These are phyloP conservation scores for Acleris literana DNA, from an alignment of 2,888 invertebrate species.

Conservation along the genomic window DNA sequence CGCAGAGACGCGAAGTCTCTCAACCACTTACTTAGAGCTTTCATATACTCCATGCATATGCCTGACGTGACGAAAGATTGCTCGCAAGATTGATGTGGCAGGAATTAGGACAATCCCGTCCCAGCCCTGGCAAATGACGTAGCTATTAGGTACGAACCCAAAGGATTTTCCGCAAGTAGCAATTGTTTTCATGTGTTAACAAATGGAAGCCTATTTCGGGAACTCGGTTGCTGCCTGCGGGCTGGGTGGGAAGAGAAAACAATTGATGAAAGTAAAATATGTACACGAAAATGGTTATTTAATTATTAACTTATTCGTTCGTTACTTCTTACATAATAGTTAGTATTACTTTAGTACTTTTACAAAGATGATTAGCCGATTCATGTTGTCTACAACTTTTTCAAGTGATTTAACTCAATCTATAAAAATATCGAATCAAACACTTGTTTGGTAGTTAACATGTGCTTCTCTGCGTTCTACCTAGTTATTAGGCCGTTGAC, in stretches of 20 bases:
- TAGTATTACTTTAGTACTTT: background rate
- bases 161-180: conserved; percentile 23
- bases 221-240: conserved; percentile 22
- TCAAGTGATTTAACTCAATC: background rate
- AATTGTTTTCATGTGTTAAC: conserved; percentile 28
- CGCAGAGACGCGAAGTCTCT: conserved; percentile 65
- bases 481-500: conserved; percentile 66
- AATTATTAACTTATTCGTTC: background rate
- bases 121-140: conserved; percentile 20
- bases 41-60: conserved; percentile 50
- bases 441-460: conserved; percentile 11
- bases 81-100: conserved; percentile 33
- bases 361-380: too few relatives aligned
- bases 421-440: conserved; percentile 10
- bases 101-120: conserved; percentile 33
- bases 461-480: conserved; percentile 46
- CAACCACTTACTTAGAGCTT: conserved; percentile 71
- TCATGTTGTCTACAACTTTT: too few relatives aligned
- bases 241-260: conserved; percentile 8
- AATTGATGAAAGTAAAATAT: conserved; percentile 9
- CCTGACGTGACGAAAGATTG: conserved; percentile 43
- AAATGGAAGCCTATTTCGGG: conserved; percentile 30
- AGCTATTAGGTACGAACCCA: conserved; percentile 18
- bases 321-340: background rate
- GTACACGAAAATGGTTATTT: conserved; percentile 15